phyloP scores from a whole-genome alignment of 1,140 invertebrate genomes.

The Lerema accius region DNA sequence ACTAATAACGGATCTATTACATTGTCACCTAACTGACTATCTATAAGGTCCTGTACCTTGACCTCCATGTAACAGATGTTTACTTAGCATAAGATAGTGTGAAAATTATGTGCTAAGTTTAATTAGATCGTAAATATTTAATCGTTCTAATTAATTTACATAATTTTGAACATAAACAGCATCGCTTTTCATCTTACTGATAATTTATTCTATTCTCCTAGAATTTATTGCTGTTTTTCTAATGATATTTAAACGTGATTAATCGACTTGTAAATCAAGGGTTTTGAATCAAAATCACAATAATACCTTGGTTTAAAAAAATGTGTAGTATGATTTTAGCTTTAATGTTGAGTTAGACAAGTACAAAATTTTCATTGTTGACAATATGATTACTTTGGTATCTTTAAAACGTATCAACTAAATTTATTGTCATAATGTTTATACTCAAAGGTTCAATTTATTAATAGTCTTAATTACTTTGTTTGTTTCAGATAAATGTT shows the following conservation, averaged over 20 bases:
- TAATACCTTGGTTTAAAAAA: too few relatives aligned
- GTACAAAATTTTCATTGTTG: too few relatives aligned
- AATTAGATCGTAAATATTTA: conserved; percentile 11
- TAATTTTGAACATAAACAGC: not conserved
- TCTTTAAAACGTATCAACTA: too few relatives aligned
- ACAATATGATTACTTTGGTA: too few relatives aligned
- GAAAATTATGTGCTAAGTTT: conserved; percentile 11
- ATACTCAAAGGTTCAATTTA: conserved; percentile 38
- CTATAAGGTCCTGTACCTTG: conserved; percentile 30
- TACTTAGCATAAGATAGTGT: conserved; percentile 13
- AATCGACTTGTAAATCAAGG: too few relatives aligned
- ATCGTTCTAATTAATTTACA: conserved; percentile 9
- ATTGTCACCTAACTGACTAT: conserved; percentile 25
- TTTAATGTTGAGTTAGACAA: too few relatives aligned
- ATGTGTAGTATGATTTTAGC: too few relatives aligned
- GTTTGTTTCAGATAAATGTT: conserved; percentile 77
- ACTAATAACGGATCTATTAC: conserved; percentile 35
- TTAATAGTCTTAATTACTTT: conserved; percentile 37
- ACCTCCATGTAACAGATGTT: conserved; percentile 25
- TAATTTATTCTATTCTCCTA: too few relatives aligned
- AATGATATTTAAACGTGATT: too few relatives aligned
- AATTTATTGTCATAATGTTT: conserved; percentile 11
- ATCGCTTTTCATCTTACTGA: too few relatives aligned
- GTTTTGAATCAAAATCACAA: too few relatives aligned
- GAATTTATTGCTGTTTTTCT: too few relatives aligned